Evolutionary conservation across 2,888 invertebrate species (phyloP).

Genomic region (Chironomus tentans): DNA sequence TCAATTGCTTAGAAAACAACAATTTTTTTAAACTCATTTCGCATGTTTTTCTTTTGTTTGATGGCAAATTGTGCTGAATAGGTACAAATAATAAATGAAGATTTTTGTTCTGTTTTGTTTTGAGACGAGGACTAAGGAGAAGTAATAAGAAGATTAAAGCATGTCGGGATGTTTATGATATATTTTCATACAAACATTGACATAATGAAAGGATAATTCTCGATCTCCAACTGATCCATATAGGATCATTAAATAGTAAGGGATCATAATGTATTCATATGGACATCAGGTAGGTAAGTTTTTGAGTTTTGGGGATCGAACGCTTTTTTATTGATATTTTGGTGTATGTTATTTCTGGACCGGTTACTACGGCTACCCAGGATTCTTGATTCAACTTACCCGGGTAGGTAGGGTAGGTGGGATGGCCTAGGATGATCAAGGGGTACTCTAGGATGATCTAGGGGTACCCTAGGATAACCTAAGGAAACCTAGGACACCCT

Average conservation of each 20-base stretch:
- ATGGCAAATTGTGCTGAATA: background rate
- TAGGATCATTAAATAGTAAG: background rate
- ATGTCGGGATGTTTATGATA: slow-evolving; percentile 25
- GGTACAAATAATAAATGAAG: background rate
- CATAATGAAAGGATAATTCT: slow-evolving; percentile 22
- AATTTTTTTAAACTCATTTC: background rate
- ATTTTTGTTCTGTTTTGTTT: background rate
- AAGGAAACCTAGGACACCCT: too few species aligned
- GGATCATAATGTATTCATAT: too few species aligned
- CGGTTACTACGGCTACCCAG: too few species aligned
- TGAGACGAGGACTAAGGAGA: background rate
- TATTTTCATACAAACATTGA: slow-evolving; percentile 22
- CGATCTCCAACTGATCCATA: background rate
- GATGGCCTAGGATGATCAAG: too few species aligned
- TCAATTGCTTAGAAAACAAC: slow-evolving; percentile 4
- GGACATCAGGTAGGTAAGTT: too few species aligned
- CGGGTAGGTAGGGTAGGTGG: too few species aligned
- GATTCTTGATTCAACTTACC: too few species aligned
- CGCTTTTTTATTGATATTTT: too few species aligned
- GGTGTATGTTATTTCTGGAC: too few species aligned
- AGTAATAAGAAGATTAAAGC: slow-evolving; percentile 17
- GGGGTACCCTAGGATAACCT: too few species aligned
- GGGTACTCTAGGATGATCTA: too few species aligned
- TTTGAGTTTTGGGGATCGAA: background rate
- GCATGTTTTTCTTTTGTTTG: background rate